Evolutionary conservation across 2,888 invertebrate genomes (phyloP).

Genomic region (Salticus scenicus): DNA sequence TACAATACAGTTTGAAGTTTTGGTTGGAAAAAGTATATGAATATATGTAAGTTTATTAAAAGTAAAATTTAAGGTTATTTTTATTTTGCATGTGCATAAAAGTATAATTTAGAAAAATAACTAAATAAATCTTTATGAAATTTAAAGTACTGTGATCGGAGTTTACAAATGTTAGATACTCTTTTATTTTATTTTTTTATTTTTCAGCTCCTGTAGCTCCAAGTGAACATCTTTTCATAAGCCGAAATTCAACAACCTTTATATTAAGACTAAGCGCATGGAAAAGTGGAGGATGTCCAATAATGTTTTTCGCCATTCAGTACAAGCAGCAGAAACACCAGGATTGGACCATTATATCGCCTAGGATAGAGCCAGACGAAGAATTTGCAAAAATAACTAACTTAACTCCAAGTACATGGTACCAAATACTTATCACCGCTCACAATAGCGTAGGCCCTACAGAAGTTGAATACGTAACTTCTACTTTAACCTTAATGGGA

Average conservation of each 20-base stretch:
- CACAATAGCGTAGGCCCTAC: conserved; percentile 94
- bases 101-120: too few relatives aligned
- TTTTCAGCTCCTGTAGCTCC: conserved; percentile 60
- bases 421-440: conserved; percentile 88
- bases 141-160: too few relatives aligned
- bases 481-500: conserved; percentile 93
- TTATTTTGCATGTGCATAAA: too few relatives aligned
- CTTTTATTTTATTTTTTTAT: too few relatives aligned
- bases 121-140: too few relatives aligned
- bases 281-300: conserved; percentile 71
- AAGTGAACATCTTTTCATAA: conserved; percentile 64
- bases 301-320: conserved; percentile 71
- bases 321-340: conserved; percentile 67
- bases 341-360: conserved; percentile 62
- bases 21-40: too few relatives aligned
- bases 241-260: conserved; percentile 69
- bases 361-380: conserved; percentile 68
- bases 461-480: conserved; percentile 95
- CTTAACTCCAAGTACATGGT: conserved; percentile 94
- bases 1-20: too few relatives aligned
- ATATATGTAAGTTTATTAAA: too few relatives aligned
- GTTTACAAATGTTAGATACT: too few relatives aligned
- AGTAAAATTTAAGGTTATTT: too few relatives aligned
- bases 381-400: conserved; percentile 72
- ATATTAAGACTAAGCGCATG: conserved; percentile 66